phyloP scores from a whole-genome alignment of 2,797 vertebrate species.

The Crypturellus tataupa region DNA sequence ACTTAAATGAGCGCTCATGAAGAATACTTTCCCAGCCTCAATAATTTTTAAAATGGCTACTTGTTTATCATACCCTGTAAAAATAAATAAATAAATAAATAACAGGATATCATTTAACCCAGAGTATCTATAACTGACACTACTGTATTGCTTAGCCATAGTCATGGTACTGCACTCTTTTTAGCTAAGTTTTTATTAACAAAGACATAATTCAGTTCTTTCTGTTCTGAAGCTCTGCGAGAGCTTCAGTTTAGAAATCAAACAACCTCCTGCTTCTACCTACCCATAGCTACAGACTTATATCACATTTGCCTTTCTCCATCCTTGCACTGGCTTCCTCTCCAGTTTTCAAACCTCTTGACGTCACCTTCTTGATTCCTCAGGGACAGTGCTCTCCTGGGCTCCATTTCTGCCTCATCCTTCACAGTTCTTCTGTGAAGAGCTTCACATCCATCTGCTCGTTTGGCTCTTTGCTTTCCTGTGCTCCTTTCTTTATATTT shows the following conservation, averaged over 20 bases:
- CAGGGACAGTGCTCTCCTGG: not conserved
- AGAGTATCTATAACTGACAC: not conserved
- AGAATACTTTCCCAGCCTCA: conserved; percentile 34
- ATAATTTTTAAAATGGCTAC: conserved; percentile 49
- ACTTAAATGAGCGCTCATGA: conserved; percentile 36
- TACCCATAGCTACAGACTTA: not conserved
- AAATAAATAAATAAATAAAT: not conserved
- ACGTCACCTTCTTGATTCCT: not conserved
- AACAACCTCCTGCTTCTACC: not conserved
- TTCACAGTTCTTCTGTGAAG: not conserved
- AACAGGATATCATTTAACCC: not conserved
- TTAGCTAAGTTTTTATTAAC: not conserved
- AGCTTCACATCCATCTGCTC: not conserved
- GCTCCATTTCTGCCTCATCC: not conserved
- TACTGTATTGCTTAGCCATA: not conserved
- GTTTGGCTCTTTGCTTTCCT: not conserved
- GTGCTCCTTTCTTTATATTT: not conserved
- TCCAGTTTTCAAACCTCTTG: not conserved
- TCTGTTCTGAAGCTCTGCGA: not conserved
- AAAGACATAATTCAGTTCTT: not conserved
- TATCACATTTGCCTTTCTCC: not conserved
- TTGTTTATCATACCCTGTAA: conserved; percentile 3
- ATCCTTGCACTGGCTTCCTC: not conserved
- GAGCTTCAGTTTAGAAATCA: not conserved
- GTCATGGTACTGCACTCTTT: not conserved